phyloP scores from a whole-genome alignment of 1,140 invertebrate species.

The Drosophila cardini region DNA sequence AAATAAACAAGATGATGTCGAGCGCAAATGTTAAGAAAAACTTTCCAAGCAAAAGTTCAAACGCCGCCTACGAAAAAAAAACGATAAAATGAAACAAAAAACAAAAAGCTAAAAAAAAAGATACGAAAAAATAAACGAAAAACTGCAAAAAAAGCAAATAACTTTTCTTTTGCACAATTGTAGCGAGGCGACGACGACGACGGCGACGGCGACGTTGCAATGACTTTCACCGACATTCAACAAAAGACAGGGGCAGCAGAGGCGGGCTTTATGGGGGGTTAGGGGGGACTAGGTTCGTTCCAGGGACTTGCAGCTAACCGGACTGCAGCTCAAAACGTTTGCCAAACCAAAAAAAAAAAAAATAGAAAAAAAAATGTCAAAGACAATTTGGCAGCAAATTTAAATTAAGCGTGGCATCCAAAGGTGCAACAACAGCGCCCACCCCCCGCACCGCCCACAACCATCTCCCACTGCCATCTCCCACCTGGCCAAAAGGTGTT shows the following conservation, averaged over 20 bases:
- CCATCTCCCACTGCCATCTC: not conserved
- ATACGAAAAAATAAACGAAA: constrained; percentile 54
- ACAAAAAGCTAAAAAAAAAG: constrained; percentile 45
- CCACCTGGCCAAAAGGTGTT: constrained; percentile 2
- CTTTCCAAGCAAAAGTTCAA: constrained; percentile 79
- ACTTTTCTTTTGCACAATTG: constrained; percentile 83
- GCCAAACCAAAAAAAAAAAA: constrained; percentile 37
- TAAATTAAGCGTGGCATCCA: constrained; percentile 50
- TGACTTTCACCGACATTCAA: constrained; percentile 79
- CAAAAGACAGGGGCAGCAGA: constrained; percentile 18
- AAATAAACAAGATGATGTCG: constrained; percentile 68
- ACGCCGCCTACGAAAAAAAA: constrained; percentile 71
- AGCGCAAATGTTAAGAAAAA: constrained; percentile 41
- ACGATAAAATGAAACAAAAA: constrained; percentile 36
- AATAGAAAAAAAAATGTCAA: constrained; percentile 65
- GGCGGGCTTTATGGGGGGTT: not conserved
- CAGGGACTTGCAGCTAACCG: constrained; percentile 23
- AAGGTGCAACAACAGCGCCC: constrained; percentile 1
- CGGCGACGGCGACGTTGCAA: constrained; percentile 54
- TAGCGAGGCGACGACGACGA: constrained; percentile 55
- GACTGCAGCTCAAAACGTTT: constrained; percentile 7
- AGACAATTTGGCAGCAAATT: constrained; percentile 69
- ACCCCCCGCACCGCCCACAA: not conserved
- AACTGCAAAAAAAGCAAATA: constrained; percentile 67
- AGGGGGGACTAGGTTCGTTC: constrained; percentile 21